phyloP scores from a whole-genome alignment of 2,888 invertebrate genomes.

The Apotomis capreana region DNA sequence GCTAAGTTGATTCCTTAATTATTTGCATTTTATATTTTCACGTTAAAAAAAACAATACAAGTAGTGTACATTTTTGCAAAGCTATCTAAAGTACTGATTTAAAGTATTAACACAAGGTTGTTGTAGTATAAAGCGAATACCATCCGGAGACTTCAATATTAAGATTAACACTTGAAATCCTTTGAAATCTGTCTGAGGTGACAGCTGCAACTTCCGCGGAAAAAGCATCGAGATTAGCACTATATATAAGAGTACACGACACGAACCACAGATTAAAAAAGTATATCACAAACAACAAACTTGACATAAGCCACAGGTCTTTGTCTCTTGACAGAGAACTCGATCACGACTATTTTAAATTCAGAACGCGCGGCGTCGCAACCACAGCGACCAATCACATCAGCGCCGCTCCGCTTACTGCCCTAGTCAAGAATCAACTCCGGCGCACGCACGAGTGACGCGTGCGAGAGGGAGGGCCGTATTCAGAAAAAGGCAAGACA shows the following conservation, averaged over 20 bases:
- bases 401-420: conserved; percentile 78
- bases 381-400: conserved; percentile 71
- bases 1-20: not conserved
- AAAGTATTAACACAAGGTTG: conserved; percentile 33
- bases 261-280: conserved; percentile 41
- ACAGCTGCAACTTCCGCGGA: conserved; percentile 64
- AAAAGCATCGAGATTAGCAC: conserved; percentile 53
- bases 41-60: conserved; percentile 6
- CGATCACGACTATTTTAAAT: conserved; percentile 73
- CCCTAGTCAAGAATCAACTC: conserved; percentile 70
- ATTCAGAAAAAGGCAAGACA: conserved; percentile 58
- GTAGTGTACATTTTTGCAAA: not conserved
- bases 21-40: not conserved
- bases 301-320: conserved; percentile 62
- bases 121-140: conserved; percentile 48
- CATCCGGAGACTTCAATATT: conserved; percentile 49
- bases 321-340: conserved; percentile 61
- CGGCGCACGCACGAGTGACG: conserved; percentile 70
- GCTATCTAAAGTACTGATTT: not conserved
- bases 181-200: conserved; percentile 57
- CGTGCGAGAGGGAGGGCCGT: conserved; percentile 61
- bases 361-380: conserved; percentile 60
- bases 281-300: conserved; percentile 52
- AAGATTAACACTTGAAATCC: conserved; percentile 56
- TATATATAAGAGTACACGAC: conserved; percentile 43